A percentile compares a stretch with the other conserved stretches of the same genome.
phyloP scores from a whole-genome alignment of 2,888 invertebrate species.

The Polydrusus cervinus region DNA sequence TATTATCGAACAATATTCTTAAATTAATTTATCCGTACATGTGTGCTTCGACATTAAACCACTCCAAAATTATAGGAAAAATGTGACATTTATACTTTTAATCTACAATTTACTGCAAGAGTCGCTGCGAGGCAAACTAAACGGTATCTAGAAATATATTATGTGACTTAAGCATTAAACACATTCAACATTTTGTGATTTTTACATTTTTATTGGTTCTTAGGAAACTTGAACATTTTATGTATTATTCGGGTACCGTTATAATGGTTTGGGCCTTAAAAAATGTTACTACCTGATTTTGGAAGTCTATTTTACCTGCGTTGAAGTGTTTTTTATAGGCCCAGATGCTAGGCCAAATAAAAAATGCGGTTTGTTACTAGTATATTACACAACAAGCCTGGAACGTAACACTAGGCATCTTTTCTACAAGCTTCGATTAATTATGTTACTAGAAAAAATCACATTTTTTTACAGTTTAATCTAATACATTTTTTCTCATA shows the following conservation, averaged over 20 bases:
- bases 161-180: constrained; percentile 19
- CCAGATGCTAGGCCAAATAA: constrained; percentile 14
- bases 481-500: no score
- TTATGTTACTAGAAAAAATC: no score
- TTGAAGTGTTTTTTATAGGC: constrained; percentile 23
- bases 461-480: no score
- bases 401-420: no score
- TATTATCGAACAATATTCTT: not conserved
- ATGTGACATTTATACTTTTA: constrained; percentile 33
- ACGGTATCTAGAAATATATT: constrained; percentile 25
- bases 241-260: constrained; percentile 11
- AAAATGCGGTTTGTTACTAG: not conserved
- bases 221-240: constrained; percentile 20
- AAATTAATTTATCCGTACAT: not conserved
- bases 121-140: constrained; percentile 4
- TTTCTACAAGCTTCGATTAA: no score
- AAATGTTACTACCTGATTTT: constrained; percentile 31
- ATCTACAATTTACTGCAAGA: constrained; percentile 22
- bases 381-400: no score
- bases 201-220: constrained; percentile 28
- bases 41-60: constrained; percentile 3
- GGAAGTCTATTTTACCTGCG: constrained; percentile 28
- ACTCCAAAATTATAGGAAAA: constrained; percentile 17
- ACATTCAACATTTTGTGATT: constrained; percentile 19
- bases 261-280: constrained; percentile 12